These are phyloP conservation scores for Microctonus hyperodae DNA, from an alignment of 2,888 invertebrate genomes.

Conservation along the genomic window DNA sequence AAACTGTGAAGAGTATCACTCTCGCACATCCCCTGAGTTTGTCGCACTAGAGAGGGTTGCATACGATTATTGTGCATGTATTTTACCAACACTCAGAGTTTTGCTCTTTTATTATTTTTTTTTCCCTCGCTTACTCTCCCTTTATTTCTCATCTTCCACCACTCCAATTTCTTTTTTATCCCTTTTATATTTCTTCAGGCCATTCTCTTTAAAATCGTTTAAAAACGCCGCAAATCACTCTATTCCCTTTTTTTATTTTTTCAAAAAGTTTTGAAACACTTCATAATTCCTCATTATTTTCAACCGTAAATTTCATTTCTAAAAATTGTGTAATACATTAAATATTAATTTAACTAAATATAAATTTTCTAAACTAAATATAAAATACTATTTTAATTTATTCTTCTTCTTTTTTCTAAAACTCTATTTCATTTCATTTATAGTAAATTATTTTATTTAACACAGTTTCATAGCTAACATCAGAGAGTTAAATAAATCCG, in stretches of 20 bases:
- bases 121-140: slow-evolving; percentile 10
- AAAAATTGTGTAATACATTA: too few species aligned
- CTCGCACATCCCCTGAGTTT: slow-evolving; percentile 28
- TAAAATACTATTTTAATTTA: too few species aligned
- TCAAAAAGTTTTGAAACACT: too few species aligned
- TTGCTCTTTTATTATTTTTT: slow-evolving; percentile 27
- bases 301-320: too few species aligned
- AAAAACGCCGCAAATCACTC: slow-evolving; percentile 22
- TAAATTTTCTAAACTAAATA: too few species aligned
- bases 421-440: too few species aligned
- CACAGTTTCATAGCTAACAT: too few species aligned
- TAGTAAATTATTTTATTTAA: too few species aligned
- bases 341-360: too few species aligned
- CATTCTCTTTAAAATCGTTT: slow-evolving; percentile 2
- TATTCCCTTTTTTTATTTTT: not conserved
- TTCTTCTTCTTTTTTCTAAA: too few species aligned
- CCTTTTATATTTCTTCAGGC: slow-evolving; percentile 1
- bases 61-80: slow-evolving; percentile 37
- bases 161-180: not conserved
- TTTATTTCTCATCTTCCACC: slow-evolving; percentile 13
- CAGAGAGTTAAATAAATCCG: not conserved
- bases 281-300: too few species aligned
- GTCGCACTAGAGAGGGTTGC: slow-evolving; percentile 34
- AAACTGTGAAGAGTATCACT: slow-evolving; percentile 21
- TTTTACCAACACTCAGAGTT: slow-evolving; percentile 36